Evolutionary conservation across 1,140 invertebrate species (phyloP).

Genomic region (Ganaspis sp.): DNA sequence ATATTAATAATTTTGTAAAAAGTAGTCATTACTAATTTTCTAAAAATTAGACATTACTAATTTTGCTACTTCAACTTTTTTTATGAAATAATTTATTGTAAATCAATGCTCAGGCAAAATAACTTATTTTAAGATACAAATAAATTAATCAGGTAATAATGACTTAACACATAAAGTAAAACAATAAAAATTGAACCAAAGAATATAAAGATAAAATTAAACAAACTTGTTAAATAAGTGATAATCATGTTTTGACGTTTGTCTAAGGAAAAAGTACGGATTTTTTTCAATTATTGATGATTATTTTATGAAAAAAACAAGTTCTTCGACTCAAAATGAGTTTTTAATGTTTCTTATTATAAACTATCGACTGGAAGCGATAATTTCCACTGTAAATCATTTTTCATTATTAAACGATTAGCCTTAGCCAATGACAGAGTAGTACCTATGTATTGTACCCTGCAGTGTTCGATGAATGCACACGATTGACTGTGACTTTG

Average conservation of each 20-base stretch:
- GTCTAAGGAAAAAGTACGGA: neutral
- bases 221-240: neutral
- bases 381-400: neutral
- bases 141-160: neutral
- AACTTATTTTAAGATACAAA: neutral
- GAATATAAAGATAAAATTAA: neutral
- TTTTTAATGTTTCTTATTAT: neutral
- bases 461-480: neutral
- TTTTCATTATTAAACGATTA: constrained; percentile 25
- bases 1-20: too few relatives aligned
- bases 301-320: neutral
- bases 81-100: too few relatives aligned
- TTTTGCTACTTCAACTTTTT: too few relatives aligned
- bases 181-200: neutral
- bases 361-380: neutral
- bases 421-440: neutral
- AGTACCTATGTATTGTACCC: neutral
- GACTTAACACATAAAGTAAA: too few relatives aligned
- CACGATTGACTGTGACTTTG: neutral
- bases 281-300: neutral
- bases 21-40: too few relatives aligned
- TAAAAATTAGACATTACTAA: too few relatives aligned
- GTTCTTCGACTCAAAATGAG: neutral
- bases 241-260: neutral
- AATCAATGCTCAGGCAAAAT: too few relatives aligned